These are phyloP conservation scores for Sesamia inferens DNA, from an alignment of 2,888 invertebrate species.

Conservation along the genomic window DNA sequence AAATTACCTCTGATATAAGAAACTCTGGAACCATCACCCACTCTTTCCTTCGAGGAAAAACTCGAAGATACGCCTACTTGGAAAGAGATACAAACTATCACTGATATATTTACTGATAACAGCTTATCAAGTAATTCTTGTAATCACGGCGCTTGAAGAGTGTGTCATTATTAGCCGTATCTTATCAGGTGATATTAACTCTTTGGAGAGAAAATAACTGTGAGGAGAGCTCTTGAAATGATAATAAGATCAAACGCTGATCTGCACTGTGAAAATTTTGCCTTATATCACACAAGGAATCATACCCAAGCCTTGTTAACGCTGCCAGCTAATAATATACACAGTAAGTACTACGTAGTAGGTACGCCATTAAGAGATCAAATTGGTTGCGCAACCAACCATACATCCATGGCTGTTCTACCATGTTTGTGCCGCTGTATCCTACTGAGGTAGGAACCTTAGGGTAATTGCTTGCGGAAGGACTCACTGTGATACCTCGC, in stretches of 20 bases:
- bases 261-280: background rate
- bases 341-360: no score
- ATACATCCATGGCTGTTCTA: no score
- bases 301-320: no score
- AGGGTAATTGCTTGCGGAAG: no score
- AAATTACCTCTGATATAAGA: no score
- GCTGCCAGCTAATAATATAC: no score
- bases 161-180: conserved; percentile 17
- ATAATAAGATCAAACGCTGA: conserved; percentile 17
- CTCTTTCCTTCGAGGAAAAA: background rate
- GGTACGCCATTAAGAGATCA: no score
- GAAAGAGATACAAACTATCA: conserved; percentile 4
- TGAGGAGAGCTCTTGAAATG: background rate
- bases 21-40: background rate
- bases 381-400: no score
- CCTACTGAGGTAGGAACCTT: no score
- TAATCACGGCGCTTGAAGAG: conserved; percentile 36
- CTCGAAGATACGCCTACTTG: conserved; percentile 4
- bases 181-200: conserved; percentile 37
- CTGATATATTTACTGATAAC: conserved; percentile 5
- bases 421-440: no score
- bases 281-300: no score
- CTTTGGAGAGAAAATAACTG: conserved; percentile 23
- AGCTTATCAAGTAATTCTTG: conserved; percentile 29
- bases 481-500: no score